Conservation (phyloP, 2,888 invertebrate species). For the Oasisia sp. region DNA sequence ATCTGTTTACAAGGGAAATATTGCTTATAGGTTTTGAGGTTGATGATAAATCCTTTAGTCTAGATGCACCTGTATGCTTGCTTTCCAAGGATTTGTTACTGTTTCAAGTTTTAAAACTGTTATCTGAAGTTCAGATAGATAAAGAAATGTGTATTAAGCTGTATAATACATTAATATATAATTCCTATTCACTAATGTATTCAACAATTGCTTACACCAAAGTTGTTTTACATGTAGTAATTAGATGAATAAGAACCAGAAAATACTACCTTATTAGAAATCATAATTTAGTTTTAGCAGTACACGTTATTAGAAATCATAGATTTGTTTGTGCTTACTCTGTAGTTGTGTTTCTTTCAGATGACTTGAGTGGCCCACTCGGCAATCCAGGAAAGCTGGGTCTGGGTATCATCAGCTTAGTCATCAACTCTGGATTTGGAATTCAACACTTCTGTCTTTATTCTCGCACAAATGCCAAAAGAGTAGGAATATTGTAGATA, state of each 20-base stretch:
- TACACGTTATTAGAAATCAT: not conserved
- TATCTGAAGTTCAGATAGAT: too few relatives aligned
- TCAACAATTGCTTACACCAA: not conserved
- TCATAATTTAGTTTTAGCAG: not conserved
- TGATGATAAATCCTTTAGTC: too few relatives aligned
- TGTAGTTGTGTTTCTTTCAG: slow-evolving; percentile 29
- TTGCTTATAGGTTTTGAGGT: too few relatives aligned
- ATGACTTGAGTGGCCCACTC: slow-evolving; percentile 38
- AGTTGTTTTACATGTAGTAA: not conserved
- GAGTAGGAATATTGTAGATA: not conserved
- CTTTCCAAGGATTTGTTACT: too few relatives aligned
- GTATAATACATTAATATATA: too few relatives aligned
- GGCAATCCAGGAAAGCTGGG: slow-evolving; percentile 42
- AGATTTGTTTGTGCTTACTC: not conserved
- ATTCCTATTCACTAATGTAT: too few relatives aligned
- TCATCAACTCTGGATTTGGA: slow-evolving; percentile 34
- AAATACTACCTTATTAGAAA: not conserved
- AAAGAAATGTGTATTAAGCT: too few relatives aligned
- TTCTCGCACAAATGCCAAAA: not conserved
- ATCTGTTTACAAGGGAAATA: too few relatives aligned
- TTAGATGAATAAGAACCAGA: not conserved
- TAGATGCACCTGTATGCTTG: too few relatives aligned
- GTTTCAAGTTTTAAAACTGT: too few relatives aligned
- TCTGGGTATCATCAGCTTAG: slow-evolving; percentile 35
- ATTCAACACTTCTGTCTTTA: slow-evolving; percentile 36